These are phyloP conservation scores for Thalassarche chlororhynchos DNA, from an alignment of 2,113 vertebrate genomes.

Conservation along the genomic window DNA sequence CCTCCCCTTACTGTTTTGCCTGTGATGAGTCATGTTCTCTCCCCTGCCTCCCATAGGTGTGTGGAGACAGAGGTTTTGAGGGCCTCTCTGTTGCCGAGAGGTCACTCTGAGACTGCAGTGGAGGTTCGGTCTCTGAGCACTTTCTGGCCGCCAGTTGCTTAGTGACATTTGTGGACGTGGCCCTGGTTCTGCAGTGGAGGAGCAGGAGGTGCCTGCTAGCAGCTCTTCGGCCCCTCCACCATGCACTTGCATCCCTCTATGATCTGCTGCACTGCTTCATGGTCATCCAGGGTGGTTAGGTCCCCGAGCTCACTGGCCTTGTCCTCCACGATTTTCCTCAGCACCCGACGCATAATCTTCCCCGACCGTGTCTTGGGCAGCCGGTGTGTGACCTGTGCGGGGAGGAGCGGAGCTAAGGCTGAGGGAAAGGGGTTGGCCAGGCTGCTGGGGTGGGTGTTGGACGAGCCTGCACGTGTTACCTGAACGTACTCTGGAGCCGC, in stretches of 20 bases:
- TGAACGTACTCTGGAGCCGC: conserved; percentile 79
- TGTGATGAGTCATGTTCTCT: not conserved
- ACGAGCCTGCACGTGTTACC: conserved; percentile 50
- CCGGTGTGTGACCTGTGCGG: conserved; percentile 47
- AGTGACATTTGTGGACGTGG: not conserved
- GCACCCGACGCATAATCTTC: conserved; percentile 82
- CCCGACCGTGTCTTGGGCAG: conserved; percentile 83
- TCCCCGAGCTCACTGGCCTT: conserved; percentile 76
- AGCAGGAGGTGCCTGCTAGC: not conserved
- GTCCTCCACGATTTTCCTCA: conserved; percentile 78
- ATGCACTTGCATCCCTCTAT: conserved; percentile 64
- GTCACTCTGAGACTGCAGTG: not conserved
- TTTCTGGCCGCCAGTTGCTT: not conserved
- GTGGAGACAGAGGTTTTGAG: not conserved
- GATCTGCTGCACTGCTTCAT: conserved; percentile 72
- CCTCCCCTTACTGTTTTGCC: not conserved
- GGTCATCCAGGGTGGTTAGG: conserved; percentile 80
- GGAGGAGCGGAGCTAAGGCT: not conserved
- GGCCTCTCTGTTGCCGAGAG: not conserved
- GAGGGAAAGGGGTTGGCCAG: not conserved
- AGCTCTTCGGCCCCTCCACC: not conserved
- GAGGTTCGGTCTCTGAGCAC: not conserved
- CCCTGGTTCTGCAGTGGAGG: not conserved
- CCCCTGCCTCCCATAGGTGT: not conserved
- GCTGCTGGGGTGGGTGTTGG: not conserved